Evolutionary conservation across 53 echinoderm and acorn worm species (phyloP).

Genomic region (Glandiceps talaboti): DNA sequence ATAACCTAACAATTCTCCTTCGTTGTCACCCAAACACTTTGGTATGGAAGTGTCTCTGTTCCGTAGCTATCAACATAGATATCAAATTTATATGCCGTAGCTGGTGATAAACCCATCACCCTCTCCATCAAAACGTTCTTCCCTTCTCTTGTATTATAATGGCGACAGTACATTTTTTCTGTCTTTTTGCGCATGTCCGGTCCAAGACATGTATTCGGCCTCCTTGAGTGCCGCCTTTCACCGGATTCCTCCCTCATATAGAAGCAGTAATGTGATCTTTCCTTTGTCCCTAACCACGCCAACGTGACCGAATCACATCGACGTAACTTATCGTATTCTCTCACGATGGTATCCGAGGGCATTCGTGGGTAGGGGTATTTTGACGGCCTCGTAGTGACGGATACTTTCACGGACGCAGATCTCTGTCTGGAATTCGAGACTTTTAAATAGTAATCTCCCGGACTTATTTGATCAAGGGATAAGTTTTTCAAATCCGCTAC

Average conservation of each 20-base stretch:
- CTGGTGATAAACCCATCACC: constrained; percentile 52
- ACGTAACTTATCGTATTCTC: constrained; percentile 75
- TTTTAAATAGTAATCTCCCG: constrained; percentile 52
- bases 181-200: constrained; percentile 90
- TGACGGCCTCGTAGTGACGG: constrained; percentile 69
- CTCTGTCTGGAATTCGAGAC: constrained; percentile 36
- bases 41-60: constrained; percentile 77
- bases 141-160: constrained; percentile 28
- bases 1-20: constrained; percentile 84
- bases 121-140: constrained; percentile 65
- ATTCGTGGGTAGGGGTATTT: constrained; percentile 86
- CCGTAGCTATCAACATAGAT: constrained; percentile 82
- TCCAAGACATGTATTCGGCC: constrained; percentile 53
- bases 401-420: constrained; percentile 59
- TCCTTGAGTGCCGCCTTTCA: constrained; percentile 15
- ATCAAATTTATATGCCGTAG: constrained; percentile 77
- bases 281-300: constrained; percentile 89
- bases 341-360: constrained; percentile 75
- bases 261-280: constrained; percentile 89
- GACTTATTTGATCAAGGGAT: constrained; percentile 47
- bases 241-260: constrained; percentile 71
- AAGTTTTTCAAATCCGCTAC: constrained; percentile 73
- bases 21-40: constrained; percentile 74
- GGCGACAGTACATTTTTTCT: constrained; percentile 80
- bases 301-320: constrained; percentile 84